Evolutionary conservation across 1,140 invertebrate species (phyloP).

Genomic region (Drosophila tsacasi): DNA sequence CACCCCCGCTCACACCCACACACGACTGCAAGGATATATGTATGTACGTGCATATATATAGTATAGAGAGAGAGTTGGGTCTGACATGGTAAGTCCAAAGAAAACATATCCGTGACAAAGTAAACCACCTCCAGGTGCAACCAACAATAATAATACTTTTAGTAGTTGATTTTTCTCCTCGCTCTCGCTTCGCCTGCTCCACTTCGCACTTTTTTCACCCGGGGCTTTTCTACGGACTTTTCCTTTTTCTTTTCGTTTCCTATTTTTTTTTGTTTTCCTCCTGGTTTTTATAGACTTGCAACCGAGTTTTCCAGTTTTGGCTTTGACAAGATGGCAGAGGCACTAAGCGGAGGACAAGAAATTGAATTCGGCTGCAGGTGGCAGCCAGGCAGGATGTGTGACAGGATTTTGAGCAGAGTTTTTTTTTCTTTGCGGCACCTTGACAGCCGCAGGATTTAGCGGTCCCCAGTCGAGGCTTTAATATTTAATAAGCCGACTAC

Average conservation of each 20-base stretch:
- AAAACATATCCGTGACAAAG: slow-evolving; percentile 84
- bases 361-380: slow-evolving; percentile 73
- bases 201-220: slow-evolving; percentile 7
- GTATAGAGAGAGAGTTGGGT: slow-evolving; percentile 11
- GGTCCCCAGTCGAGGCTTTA: slow-evolving; percentile 63
- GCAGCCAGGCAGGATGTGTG: slow-evolving; percentile 63
- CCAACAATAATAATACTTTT: slow-evolving; percentile 78
- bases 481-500: slow-evolving; percentile 79
- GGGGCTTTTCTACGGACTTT: slow-evolving; percentile 21
- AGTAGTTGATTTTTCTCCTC: slow-evolving; percentile 57
- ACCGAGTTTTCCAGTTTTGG: slow-evolving; percentile 52
- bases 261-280: neutral
- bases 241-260: neutral
- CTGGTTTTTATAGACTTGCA: slow-evolving; percentile 35
- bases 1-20: slow-evolving; percentile 15
- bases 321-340: slow-evolving; percentile 57
- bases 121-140: slow-evolving; percentile 78
- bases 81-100: slow-evolving; percentile 73
- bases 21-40: neutral
- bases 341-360: slow-evolving; percentile 57
- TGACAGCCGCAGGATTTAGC: slow-evolving; percentile 74
- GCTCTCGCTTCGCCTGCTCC: neutral
- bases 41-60: neutral
- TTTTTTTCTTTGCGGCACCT: slow-evolving; percentile 39
- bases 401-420: slow-evolving; percentile 59